Evolutionary conservation across 2,888 invertebrate species (phyloP).

Genomic region (Heliconius aoede): DNA sequence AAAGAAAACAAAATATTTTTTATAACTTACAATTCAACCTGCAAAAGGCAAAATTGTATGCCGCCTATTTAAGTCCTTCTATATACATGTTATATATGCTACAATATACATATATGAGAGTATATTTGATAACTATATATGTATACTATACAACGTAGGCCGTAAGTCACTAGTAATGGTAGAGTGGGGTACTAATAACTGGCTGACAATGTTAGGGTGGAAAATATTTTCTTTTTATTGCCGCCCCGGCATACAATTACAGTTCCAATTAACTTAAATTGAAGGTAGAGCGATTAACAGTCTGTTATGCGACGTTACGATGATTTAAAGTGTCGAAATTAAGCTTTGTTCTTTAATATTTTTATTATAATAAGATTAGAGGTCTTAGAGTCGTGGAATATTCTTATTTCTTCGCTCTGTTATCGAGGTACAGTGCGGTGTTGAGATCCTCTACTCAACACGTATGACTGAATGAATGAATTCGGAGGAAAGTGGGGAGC

Average conservation of each 20-base stretch:
- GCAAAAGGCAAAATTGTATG: no score
- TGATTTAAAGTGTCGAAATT: conserved; percentile 7
- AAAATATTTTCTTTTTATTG: conserved; percentile 75
- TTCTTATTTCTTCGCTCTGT: no score
- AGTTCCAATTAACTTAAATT: conserved; percentile 78
- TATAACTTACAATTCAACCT: no score
- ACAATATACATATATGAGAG: no score
- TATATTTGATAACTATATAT: background rate
- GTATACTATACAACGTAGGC: conserved; percentile 13
- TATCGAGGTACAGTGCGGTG: no score
- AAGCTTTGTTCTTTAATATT: background rate
- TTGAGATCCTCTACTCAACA: no score
- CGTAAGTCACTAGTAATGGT: conserved; percentile 30
- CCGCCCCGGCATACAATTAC: conserved; percentile 70
- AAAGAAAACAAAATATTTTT: no score
- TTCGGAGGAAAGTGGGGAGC: no score
- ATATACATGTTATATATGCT: no score
- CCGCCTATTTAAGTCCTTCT: no score
- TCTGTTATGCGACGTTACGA: conserved; percentile 49
- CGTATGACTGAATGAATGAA: no score
- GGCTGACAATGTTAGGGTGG: conserved; percentile 48
- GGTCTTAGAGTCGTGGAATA: no score
- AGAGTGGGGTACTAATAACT: conserved; percentile 36
- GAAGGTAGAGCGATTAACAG: conserved; percentile 69
- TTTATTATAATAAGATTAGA: background rate